Conservation (phyloP, 2,888 invertebrate species). For the Eurytoma adleriae region DNA sequence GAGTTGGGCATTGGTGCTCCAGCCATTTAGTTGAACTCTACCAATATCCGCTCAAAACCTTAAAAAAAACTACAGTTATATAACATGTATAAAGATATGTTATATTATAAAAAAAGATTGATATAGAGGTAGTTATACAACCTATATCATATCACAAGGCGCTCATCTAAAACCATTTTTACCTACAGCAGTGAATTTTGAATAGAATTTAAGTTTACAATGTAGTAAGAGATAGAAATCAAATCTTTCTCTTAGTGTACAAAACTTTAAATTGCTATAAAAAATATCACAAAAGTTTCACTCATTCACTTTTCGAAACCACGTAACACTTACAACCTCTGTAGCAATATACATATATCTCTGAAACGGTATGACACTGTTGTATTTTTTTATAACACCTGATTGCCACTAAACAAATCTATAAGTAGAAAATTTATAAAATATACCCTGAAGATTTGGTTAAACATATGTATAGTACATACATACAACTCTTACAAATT, state of each 20-base stretch:
- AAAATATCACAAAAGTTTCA: conserved; percentile 37
- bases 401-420: conserved; percentile 40
- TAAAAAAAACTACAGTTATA: conserved; percentile 51
- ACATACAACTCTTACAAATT: conserved; percentile 15
- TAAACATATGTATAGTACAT: no score
- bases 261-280: conserved; percentile 25
- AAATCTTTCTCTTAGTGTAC: conserved; percentile 6
- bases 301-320: conserved; percentile 22
- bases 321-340: conserved; percentile 16
- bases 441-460: not conserved
- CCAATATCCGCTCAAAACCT: conserved; percentile 52
- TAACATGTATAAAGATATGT: conserved; percentile 37
- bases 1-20: conserved; percentile 55
- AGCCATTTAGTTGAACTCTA: conserved; percentile 42
- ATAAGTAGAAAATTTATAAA: conserved; percentile 54
- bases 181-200: not conserved
- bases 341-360: conserved; percentile 21
- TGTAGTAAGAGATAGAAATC: conserved; percentile 19
- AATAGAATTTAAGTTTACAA: conserved; percentile 22
- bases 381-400: conserved; percentile 36
- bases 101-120: conserved; percentile 31
- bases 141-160: conserved; percentile 17
- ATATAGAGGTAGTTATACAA: conserved; percentile 38
- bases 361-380: conserved; percentile 21
- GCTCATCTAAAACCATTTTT: no score